A percentile compares a stretch with the other conserved stretches of the same genome.
These are phyloP conservation scores for Lophotriccus pileatus DNA, from an alignment of 2,797 vertebrate genomes.

Conservation along the genomic window DNA sequence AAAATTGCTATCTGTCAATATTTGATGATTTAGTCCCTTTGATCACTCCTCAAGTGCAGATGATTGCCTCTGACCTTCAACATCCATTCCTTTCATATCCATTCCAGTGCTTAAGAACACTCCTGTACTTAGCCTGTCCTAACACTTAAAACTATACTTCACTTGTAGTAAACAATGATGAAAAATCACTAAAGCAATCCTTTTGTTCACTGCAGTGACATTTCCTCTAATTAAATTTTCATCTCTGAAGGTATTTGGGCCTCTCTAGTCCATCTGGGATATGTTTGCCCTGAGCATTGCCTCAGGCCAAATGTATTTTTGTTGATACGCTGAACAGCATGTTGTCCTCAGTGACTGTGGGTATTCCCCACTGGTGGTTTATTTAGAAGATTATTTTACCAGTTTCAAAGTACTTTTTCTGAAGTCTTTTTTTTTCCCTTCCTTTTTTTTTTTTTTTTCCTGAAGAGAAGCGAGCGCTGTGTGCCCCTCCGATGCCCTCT, in stretches of 20 bases:
- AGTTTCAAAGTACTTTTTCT: conserved; percentile 53
- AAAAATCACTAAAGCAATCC: conserved; percentile 51
- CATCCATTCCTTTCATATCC: conserved; percentile 19
- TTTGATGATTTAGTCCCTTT: conserved; percentile 26
- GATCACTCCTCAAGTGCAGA: not conserved
- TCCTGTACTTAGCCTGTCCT: conserved; percentile 31
- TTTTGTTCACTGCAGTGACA: conserved; percentile 70
- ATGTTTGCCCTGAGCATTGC: conserved; percentile 72
- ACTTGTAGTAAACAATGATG: conserved; percentile 17
- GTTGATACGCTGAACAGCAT: conserved; percentile 56
- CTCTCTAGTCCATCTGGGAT: conserved; percentile 61
- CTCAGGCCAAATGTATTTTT: conserved; percentile 71
- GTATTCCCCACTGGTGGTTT: conserved; percentile 62
- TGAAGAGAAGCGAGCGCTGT: not conserved
- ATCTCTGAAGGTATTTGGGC: conserved; percentile 68
- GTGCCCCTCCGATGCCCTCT: not conserved
- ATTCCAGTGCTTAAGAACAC: not conserved
- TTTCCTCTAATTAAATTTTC: conserved; percentile 75
- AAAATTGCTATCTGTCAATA: not conserved
- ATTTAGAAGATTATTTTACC: conserved; percentile 60
- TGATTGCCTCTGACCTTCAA: conserved; percentile 29
- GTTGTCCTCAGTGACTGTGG: conserved; percentile 29
- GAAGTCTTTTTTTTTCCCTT: not conserved
- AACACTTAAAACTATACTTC: conserved; percentile 31
- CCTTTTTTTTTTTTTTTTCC: not conserved